phyloP scores from a whole-genome alignment of 2,113 vertebrate genomes.

The Bufo bufo region DNA sequence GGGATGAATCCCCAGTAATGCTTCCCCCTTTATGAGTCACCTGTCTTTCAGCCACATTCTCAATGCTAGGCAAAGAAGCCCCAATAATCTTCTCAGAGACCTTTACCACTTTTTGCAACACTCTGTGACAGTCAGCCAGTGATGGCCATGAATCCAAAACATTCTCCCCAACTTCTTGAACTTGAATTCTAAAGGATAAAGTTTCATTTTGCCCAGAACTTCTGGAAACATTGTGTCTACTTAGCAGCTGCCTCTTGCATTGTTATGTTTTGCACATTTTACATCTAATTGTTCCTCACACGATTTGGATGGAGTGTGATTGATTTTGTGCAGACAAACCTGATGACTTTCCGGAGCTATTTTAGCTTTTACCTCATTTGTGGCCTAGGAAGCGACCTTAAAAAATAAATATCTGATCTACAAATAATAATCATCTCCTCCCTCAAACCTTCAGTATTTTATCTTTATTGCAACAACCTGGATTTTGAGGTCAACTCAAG shows the following conservation, averaged over 20 bases:
- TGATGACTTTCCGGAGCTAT: slow-evolving; percentile 44
- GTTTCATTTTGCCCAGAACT: not conserved
- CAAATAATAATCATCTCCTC: slow-evolving; percentile 25
- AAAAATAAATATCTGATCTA: not conserved
- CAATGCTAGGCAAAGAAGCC: no score
- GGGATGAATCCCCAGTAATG: no score
- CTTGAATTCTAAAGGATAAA: not conserved
- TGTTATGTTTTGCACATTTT: slow-evolving; percentile 24
- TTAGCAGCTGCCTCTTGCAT: slow-evolving; percentile 14
- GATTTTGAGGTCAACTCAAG: not conserved
- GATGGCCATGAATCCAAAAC: not conserved
- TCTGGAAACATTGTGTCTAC: not conserved
- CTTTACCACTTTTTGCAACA: no score
- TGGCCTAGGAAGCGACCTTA: slow-evolving; percentile 40
- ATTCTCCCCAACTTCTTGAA: not conserved
- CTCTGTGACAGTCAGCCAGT: no score
- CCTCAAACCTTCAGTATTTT: not conserved
- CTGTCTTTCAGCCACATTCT: no score
- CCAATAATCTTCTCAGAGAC: no score
- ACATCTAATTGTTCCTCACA: slow-evolving; percentile 22
- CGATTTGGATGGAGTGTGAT: slow-evolving; percentile 19
- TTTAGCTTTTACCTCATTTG: slow-evolving; percentile 37
- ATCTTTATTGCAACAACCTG: not conserved
- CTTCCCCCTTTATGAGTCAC: no score
- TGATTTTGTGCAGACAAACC: slow-evolving; percentile 33